Evolutionary conservation across 92 coral and sea anemone genomes (phyloP).

Genomic region (Epizoanthus illoricatus): DNA sequence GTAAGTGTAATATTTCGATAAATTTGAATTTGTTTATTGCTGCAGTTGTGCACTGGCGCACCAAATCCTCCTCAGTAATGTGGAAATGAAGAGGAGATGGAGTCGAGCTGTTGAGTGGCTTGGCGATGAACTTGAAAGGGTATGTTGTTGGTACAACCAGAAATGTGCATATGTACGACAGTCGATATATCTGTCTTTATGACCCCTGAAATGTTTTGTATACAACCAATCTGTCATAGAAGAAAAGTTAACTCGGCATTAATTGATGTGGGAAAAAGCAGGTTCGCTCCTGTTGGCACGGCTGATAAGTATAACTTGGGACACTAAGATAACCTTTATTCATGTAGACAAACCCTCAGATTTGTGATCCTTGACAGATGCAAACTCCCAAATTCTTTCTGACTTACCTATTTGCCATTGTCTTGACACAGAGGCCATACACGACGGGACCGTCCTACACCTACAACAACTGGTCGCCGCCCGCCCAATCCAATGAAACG

Average conservation of each 20-base stretch:
- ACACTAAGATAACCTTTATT: too few species aligned
- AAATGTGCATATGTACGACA: too few species aligned
- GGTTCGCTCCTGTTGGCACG: too few species aligned
- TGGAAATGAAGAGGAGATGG: conserved; percentile 90
- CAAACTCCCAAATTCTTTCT: background rate
- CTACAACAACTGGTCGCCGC: conserved; percentile 99
- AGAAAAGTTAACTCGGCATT: too few species aligned
- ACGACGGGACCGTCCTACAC: conserved; percentile 89
- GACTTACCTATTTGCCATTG: background rate
- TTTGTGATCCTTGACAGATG: background rate
- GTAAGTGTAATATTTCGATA: background rate
- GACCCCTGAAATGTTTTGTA: too few species aligned
- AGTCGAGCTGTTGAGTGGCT: conserved; percentile 97
- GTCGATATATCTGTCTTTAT: too few species aligned
- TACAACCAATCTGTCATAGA: too few species aligned
- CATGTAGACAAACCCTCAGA: too few species aligned
- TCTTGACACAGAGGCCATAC: conserved; percentile 79
- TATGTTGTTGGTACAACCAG: conserved; percentile 15
- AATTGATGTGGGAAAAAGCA: too few species aligned
- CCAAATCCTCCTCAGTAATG: conserved; percentile 78
- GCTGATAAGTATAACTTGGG: too few species aligned
- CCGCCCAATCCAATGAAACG: conserved; percentile 98
- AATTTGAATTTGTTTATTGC: conserved; percentile 7
- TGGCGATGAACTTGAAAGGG: conserved; percentile 95
- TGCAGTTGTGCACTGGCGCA: conserved; percentile 90